Evolutionary conservation across 2,113 vertebrate genomes (phyloP).

Genomic region (Gymnobelideus leadbeateri): DNA sequence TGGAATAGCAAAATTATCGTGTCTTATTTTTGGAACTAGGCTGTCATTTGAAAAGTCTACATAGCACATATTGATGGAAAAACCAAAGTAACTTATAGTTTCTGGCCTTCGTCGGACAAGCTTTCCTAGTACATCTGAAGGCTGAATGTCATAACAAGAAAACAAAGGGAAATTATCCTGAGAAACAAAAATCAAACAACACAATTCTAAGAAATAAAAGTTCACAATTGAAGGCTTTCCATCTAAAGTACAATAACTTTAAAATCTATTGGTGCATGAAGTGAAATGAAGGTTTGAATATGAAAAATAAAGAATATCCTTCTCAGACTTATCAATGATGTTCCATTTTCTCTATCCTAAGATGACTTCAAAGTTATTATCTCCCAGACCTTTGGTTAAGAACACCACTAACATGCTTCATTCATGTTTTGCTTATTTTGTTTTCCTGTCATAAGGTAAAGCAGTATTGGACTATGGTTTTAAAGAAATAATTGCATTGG

Average conservation of each 20-base stretch:
- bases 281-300: slow-evolving; percentile 44
- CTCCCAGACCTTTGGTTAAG: slow-evolving; percentile 34
- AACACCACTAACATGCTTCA: neutral
- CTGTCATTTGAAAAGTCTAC: slow-evolving; percentile 44
- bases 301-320: slow-evolving; percentile 49
- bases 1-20: neutral
- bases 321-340: slow-evolving; percentile 56
- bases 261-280: slow-evolving; percentile 59
- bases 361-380: slow-evolving; percentile 65
- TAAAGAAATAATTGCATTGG: slow-evolving; percentile 39
- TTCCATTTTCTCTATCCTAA: slow-evolving; percentile 59
- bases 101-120: slow-evolving; percentile 11
- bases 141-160: slow-evolving; percentile 40
- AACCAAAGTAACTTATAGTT: slow-evolving; percentile 52
- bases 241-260: slow-evolving; percentile 51
- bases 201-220: slow-evolving; percentile 46
- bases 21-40: slow-evolving; percentile 39
- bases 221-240: slow-evolving; percentile 4
- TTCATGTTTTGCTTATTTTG: slow-evolving; percentile 47
- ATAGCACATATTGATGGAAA: slow-evolving; percentile 38
- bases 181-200: slow-evolving; percentile 57
- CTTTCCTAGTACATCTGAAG: slow-evolving; percentile 45
- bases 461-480: slow-evolving; percentile 59
- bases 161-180: slow-evolving; percentile 57
- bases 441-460: slow-evolving; percentile 23